Evolutionary conservation across 2,888 invertebrate genomes (phyloP), one percentile per base, ranked within the genome.

Genomic region (Lepeophtheirus nordmannii): DNA sequence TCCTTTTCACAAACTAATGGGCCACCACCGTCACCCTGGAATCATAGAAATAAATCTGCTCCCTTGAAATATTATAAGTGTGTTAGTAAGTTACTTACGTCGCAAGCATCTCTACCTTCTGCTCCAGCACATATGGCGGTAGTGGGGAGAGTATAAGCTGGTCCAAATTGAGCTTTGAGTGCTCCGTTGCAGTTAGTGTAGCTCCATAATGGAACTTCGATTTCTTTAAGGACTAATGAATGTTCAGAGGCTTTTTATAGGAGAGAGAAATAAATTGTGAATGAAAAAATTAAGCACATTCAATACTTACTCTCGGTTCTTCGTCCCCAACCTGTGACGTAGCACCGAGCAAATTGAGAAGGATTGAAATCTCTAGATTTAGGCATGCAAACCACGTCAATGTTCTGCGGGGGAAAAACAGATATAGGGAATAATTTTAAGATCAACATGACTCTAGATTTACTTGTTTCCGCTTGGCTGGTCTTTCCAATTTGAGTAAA

Each of bases 291-390:
- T 22, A 64, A 37, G 22, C 22, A 37, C 10, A 23, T 10, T n/a
- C 11, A 22, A 58, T 12, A 56, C 71, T 71, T 71, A 76, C 76
- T 72, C 71, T 76, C 76, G 39, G 72, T 70, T n/a, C 70, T 69
- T 41, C 75, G 70, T 9, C 77, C 77, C 77, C 77, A 77, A 30
- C 77, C 77, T 1, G 76, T 76, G 56, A 76, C 73, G 67, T 74
- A 73, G 68, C 77, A 77, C 37, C 71, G 70, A 17, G 70, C 65
- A 68, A 67, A 37, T 64, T 71, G 64, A 65, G 70, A 67, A 60
- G 23, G 37, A 38, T 69, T 65, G 62, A 73, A 70, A 59, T 70
- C 70, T 23, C 70, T 69, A n/a, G 71, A 69, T 12, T 71, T 70
- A 11, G 74, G 74, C 68, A 75, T 70, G 67, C 76, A 76, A 10